These are phyloP conservation scores for Gryllus bimaculatus DNA, from an alignment of 1,140 invertebrate genomes.

Conservation along the genomic window DNA sequence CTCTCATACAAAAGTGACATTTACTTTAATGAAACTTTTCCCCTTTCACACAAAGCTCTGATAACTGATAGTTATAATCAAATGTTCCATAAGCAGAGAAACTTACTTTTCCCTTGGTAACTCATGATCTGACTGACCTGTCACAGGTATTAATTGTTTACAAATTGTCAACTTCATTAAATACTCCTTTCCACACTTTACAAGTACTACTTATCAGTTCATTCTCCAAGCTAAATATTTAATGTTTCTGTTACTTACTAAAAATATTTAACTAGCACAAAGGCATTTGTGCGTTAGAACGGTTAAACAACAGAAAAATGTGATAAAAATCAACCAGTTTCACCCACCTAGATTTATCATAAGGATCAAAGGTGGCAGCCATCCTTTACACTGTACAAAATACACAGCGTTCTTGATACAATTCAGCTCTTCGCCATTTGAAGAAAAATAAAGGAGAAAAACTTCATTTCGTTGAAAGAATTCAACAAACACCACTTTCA, in stretches of 20 bases:
- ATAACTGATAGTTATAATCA: too few species aligned
- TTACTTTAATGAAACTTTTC: too few species aligned
- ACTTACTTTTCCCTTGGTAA: too few species aligned
- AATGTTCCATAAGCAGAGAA: too few species aligned
- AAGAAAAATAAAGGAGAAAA: neutral
- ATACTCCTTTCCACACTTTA: neutral
- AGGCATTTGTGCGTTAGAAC: too few species aligned
- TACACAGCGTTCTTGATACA: neutral
- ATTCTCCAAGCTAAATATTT: neutral
- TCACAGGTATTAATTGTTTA: too few species aligned
- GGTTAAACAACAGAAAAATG: conserved; percentile 23
- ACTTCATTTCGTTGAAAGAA: neutral
- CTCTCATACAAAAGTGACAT: too few species aligned
- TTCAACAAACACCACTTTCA: neutral
- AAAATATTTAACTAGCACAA: too few species aligned
- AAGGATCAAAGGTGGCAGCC: conserved; percentile 58
- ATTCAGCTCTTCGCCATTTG: neutral
- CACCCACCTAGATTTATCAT: conserved; percentile 55
- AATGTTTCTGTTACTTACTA: neutral
- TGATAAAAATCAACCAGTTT: conserved; percentile 18
- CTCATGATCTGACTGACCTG: too few species aligned
- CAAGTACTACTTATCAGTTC: neutral
- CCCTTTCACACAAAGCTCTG: too few species aligned
- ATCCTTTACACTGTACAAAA: conserved; percentile 33
- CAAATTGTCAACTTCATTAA: neutral